Base-by-base conservation (phyloP, 2,888 invertebrate species). In the Dryadula phaetusa region DNA sequence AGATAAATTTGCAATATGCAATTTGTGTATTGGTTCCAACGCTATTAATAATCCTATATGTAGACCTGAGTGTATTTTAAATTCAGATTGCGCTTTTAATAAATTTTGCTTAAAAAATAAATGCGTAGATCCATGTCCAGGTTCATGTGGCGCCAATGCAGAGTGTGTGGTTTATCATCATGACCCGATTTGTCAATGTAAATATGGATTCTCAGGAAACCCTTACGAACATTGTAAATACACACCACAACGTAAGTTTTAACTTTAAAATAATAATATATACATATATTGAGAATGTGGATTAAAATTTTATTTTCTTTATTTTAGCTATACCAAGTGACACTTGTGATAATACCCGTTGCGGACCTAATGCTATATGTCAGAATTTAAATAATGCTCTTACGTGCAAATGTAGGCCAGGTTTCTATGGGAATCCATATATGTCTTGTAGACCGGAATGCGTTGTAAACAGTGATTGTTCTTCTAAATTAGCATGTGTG, bases 361-460 rank as follows among this genome's bases (percentile, higher is more conserved):
- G 97, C 81, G 96, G 96, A 25, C 90, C 95, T 8, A 96, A 96
- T 80, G 95, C 97, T 1, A 84, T 94, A 64, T 97, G 96, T 76
- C 91, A 93, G 79, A 94, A 96, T 74, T 85, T 92, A 58, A 93
- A 94, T 73, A 95, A 95, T n/a, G 94, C 94, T 1, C 88, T 95
- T 3, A 91, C 94, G 8, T 97, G 97, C 80, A 93, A 94, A 71
- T 97, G 97, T 81, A 93, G 94, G 66, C 94, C 94, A 65, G 95
- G 95, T 60, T 97, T 96, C 85, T 95, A 94, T 75, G 98, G 98
- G 53, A 96, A 97, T 87, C 96, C 98, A 0, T 95, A 95, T 74
- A 87, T 95, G 70, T 95, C 95, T 6, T 97, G 97, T 77, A 94
- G 95, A 61, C 96, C 97, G 0, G 95, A 97, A 85, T 98, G 97